Evolutionary conservation across 2,888 invertebrate species (phyloP), one percentile per base, ranked within the genome.

Genomic region (Nesidiocoris tenuis): DNA sequence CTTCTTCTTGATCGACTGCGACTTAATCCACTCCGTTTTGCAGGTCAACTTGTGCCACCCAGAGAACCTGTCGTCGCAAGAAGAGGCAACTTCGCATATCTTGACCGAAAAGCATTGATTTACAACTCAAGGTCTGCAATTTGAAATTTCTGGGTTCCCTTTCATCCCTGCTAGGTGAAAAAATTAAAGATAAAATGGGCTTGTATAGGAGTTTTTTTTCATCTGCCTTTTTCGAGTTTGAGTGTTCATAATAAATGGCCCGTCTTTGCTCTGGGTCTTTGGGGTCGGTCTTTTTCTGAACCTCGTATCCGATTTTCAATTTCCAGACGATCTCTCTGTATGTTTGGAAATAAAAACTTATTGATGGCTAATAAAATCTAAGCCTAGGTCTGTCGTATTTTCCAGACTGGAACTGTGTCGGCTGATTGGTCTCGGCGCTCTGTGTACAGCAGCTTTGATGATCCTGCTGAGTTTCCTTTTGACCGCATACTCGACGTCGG

Each of bases 401-500:
- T 25, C 25, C 56, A 74, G 77, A 17, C 68, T 78, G 64, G 77
- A 78, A 54, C 22, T 76, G 3, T 75, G 78, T 61, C 61, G 77
- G 2, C 64, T 78, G 5, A 64, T 75, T 7, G 78, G 78, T 0
- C 56, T 78, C 7, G 77, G 75, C 9, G 76, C 74, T 18, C 55
- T 78, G 7, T 78, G 78, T 25, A 57, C 70, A 5, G 78, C 77
- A 2, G 78, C 76, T 9, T 25, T 78, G 12, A 75, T 78, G 68
- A 77, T 78, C n/a, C 76, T 78, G 2, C 55, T 78, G 18, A 76
- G 76, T 54, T 78, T 78, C 68, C 68, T 78, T 25, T 61, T 78
- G n/a, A 56, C 71, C 25, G 78, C 78, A 16, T 78, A 78, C 23
- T 67, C 67, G 59, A 70, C 68, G 16, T 57, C 54, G 24, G 59